Evolutionary conservation across 1,140 invertebrate species (phyloP), one percentile per base, ranked within the genome.

Genomic region (Dendroctonus ponderosae): DNA sequence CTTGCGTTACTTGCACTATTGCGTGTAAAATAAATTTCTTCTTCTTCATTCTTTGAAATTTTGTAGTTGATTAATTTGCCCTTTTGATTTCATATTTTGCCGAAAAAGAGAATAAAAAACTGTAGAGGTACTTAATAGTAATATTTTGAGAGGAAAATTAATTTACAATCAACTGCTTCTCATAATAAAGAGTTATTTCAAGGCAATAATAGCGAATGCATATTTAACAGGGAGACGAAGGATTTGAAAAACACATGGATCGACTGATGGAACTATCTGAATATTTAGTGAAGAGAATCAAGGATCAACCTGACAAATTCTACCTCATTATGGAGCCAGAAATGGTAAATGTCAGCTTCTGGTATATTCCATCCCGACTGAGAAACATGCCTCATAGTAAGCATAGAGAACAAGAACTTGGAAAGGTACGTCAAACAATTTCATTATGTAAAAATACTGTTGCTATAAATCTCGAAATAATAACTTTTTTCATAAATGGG

Each of bases 301-400:
- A 91, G 69, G 85, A 91, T 69, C 89, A 92, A 80, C 84, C 89
- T 0, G 93, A 97, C 76, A 94, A 93, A 75, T 99, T 93, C 81
- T 86, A 97, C 78, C 80, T 98, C 41, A 91, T 98, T 66, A 79
- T 96, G 53, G 89, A 98, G 81, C 96, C 96, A 0, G 95, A 97
- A 85, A 87, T 92, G 81, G 93, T 97, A 2, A 99, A 99, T 79
- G 93, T 99, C 9, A 94, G 92, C 77, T 99, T 99, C 83, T 99
- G 97, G 97, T 99, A 99, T 82, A 84, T 99, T 67, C 97, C 97
- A 11, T 86, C 84, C 40, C 87, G 93, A 71, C 84, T 98, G 64
- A 82, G 96, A 2, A 86, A 86, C 26, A 82, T 94, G 74, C 86
- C 89, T 5, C 92, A 96, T 71, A 85, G 86, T 65, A 77, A 84